phyloP scores from a whole-genome alignment of 2,113 vertebrate species.

The Thomomys bottae region DNA sequence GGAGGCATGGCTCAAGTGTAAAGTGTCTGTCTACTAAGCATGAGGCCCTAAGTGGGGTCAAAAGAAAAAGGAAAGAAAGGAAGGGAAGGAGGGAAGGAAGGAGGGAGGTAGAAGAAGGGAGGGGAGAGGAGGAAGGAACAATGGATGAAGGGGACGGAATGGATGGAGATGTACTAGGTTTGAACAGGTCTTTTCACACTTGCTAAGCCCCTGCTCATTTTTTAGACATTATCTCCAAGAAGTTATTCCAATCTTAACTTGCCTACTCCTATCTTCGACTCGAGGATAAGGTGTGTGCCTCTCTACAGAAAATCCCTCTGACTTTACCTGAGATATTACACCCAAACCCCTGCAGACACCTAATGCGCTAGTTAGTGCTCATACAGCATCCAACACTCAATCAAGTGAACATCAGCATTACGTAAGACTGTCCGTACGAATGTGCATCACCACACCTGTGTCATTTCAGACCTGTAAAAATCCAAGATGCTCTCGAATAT shows the following conservation, averaged over 20 bases:
- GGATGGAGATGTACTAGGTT: background rate
- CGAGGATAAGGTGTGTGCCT: background rate
- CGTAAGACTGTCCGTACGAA: background rate
- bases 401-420: constrained; percentile 36
- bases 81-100: background rate
- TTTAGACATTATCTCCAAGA: background rate
- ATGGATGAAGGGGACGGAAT: background rate
- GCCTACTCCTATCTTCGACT: background rate
- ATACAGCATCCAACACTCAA: background rate
- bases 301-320: background rate
- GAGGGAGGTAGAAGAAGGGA: background rate
- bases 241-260: background rate
- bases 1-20: too few species aligned
- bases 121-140: background rate
- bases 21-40: too few species aligned
- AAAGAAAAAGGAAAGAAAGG: background rate
- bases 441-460: constrained; percentile 32
- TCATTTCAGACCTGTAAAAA: constrained; percentile 93
- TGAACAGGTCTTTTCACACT: too few species aligned
- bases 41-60: too few species aligned
- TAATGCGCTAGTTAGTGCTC: background rate
- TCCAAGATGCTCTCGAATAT: constrained; percentile 96
- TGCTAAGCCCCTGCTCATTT: background rate
- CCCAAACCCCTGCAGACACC: background rate
- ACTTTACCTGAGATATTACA: background rate